Conservation (phyloP, 2,797 vertebrate genomes). For the Protonibea diacanthus region DNA sequence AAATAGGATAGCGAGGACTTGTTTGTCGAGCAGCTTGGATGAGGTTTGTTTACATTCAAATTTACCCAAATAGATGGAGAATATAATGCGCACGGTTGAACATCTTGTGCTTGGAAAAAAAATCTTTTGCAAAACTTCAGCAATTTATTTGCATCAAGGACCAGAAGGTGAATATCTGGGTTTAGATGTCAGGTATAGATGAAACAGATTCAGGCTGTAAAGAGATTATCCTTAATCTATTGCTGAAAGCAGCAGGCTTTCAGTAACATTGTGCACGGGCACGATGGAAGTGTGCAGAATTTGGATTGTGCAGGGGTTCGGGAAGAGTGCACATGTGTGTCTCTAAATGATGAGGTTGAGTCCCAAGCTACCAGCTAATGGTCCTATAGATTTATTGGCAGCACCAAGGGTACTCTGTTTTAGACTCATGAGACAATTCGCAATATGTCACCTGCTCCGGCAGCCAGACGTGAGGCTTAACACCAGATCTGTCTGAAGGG, state of each 20-base stretch:
- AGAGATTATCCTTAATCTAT: constrained; percentile 63
- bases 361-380: constrained; percentile 70
- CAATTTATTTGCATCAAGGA: constrained; percentile 24
- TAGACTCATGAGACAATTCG: constrained; percentile 62
- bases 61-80: constrained; percentile 6
- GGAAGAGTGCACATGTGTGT: constrained; percentile 23
- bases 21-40: constrained; percentile 18
- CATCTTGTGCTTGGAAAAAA: not conserved
- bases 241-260: constrained; percentile 46
- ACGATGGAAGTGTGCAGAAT: constrained; percentile 44
- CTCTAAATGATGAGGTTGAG: constrained; percentile 66
- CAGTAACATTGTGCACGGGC: constrained; percentile 42
- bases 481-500: constrained; percentile 36
- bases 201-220: constrained; percentile 54
- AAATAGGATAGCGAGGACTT: not conserved
- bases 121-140: constrained; percentile 17
- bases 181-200: constrained; percentile 58
- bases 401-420: constrained; percentile 64
- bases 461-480: constrained; percentile 53
- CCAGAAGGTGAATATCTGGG: constrained; percentile 42
- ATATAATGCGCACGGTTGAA: constrained; percentile 6
- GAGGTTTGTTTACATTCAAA: constrained; percentile 41
- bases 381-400: constrained; percentile 73
- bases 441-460: constrained; percentile 70
- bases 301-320: constrained; percentile 31